These are phyloP conservation scores for Synergus umbraculus DNA, from an alignment of 2,888 invertebrate species.

Conservation along the genomic window DNA sequence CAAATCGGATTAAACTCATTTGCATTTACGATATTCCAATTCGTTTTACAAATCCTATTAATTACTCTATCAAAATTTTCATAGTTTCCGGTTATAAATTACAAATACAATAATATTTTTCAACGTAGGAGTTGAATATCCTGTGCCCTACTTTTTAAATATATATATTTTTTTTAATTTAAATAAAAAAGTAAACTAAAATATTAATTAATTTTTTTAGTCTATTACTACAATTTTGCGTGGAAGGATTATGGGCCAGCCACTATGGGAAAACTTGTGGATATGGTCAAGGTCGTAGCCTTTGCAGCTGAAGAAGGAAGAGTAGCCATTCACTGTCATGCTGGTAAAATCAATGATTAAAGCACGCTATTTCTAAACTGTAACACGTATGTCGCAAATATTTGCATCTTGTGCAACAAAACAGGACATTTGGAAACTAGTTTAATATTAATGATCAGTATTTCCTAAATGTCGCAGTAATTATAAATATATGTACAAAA, in stretches of 20 bases:
- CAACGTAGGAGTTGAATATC: too few species aligned
- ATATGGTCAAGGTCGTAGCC: constrained; percentile 94
- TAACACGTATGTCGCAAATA: not conserved
- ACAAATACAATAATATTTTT: not conserved
- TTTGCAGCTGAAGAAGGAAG: constrained; percentile 90
- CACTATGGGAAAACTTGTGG: constrained; percentile 86
- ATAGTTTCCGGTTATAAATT: not conserved
- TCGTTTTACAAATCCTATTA: constrained; percentile 3
- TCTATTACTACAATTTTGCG: constrained; percentile 94
- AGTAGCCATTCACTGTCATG: constrained; percentile 93
- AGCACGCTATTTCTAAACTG: constrained; percentile 31
- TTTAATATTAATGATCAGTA: not conserved
- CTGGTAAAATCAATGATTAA: constrained; percentile 79
- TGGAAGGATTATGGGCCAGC: constrained; percentile 93
- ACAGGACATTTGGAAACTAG: constrained; percentile 1
- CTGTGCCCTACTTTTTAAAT: too few species aligned
- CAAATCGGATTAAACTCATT: constrained; percentile 29
- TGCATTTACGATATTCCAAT: constrained; percentile 22
- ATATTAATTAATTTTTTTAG: constrained; percentile 77
- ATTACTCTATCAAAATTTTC: constrained; percentile 2
- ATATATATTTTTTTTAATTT: too few species aligned
- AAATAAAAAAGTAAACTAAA: not conserved
- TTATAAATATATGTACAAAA: too few species aligned
- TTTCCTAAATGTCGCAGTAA: too few species aligned
- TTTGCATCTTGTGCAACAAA: constrained; percentile 13